Conservation (phyloP, 1,140 invertebrate genomes). For the Sycophaga agraensis region DNA sequence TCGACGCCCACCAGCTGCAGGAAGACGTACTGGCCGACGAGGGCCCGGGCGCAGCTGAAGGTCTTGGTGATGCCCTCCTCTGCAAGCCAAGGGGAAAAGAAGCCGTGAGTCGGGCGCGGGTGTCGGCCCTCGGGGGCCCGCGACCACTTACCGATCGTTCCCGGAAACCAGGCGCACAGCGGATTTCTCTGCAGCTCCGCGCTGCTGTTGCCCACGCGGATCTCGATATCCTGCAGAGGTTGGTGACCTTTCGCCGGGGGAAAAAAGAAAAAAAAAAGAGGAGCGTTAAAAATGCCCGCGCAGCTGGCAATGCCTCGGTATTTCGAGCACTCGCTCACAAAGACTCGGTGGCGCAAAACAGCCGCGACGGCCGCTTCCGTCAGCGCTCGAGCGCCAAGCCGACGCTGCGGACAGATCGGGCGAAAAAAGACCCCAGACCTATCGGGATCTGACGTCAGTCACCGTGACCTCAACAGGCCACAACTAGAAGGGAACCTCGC, state of each 20-base stretch:
- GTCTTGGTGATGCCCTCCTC: constrained; percentile 89
- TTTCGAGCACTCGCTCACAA: no score
- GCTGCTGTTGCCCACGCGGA: constrained; percentile 87
- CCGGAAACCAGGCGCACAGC: constrained; percentile 89
- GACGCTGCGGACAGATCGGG: no score
- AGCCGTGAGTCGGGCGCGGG: neutral
- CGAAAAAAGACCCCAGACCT: no score
- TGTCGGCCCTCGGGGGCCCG: neutral
- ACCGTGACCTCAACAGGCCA: no score
- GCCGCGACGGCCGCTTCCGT: no score
- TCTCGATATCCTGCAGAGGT: constrained; percentile 88
- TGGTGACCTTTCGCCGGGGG: constrained; percentile 70
- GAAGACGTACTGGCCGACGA: constrained; percentile 84
- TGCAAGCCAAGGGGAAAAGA: no score
- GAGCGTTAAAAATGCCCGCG: neutral
- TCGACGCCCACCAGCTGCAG: constrained; percentile 88
- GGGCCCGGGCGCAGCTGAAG: constrained; percentile 80
- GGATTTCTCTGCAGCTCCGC: constrained; percentile 82
- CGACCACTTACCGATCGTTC: constrained; percentile 73
- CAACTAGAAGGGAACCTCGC: no score
- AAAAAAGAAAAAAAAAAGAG: neutral
- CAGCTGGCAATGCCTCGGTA: no score
- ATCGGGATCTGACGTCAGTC: no score
- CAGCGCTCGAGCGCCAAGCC: no score
- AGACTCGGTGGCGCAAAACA: no score